Base-by-base conservation (phyloP, 2,113 vertebrate genomes). In the Aegypius monachus region DNA sequence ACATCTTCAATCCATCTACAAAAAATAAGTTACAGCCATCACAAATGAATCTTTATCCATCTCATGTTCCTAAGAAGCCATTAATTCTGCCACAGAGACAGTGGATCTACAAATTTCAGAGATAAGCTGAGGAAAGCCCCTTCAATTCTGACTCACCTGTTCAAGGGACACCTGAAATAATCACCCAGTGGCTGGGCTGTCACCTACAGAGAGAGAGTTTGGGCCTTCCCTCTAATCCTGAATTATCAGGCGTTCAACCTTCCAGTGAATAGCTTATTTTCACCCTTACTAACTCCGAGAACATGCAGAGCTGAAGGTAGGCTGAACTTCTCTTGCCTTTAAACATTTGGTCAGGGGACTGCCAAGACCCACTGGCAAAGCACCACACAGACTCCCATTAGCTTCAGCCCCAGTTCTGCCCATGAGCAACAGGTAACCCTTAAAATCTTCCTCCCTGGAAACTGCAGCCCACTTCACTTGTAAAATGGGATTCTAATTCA, bases 361-460 rank as follows among this genome's bases (percentile, higher is more conserved):
- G 26, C 36, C 32, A 23, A 34, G 56, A 82, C 18, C 7, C 29
- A 8, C 48, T 18, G 12, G 42, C 67, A 85, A 45, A 68, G 50
- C 16, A 20, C 5, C 31, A 19, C 18, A 13, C 0, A 2, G 47
- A 32, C 34, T 16, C 26, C 18, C 1, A 3, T 11, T 13, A 19
- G 25, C 31, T 59, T 47, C 38, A 67, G 45, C 31, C 31, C 17
- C 7, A 27, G 11, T 48, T 26, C 40, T 38, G 40, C 18, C 55
- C 15, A 0, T 16, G 13, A 74, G 32, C 29, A 66, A 45, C 55
- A 19, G n/a, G 29, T 5, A 66, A 65, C 17, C 8, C 38, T 21
- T 22, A 18, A 72, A 27, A 26, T 22, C 38, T n/a, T 43, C 55
- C 29, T 47, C n/a, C 47, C 31, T 55, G 31, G 20, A n/a, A 53